These are phyloP conservation scores for Calidris pygmaea DNA, from an alignment of 2,113 vertebrate species.

Conservation along the genomic window DNA sequence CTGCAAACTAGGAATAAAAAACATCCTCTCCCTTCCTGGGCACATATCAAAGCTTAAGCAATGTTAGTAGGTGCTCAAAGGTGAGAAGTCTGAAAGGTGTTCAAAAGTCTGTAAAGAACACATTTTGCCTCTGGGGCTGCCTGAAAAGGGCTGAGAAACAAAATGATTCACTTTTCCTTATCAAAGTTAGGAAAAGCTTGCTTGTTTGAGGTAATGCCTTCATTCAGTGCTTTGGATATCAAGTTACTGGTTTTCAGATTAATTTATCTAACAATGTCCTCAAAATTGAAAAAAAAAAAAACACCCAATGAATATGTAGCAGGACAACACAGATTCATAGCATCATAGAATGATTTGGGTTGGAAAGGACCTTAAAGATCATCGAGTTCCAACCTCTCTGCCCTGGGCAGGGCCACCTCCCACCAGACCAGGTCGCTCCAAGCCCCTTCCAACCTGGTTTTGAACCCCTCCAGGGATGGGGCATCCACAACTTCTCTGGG, in stretches of 20 bases:
- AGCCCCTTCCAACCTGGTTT: not conserved
- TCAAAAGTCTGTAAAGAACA: not conserved
- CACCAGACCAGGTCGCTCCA: not conserved
- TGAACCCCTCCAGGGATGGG: not conserved
- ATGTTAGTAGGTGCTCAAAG: not conserved
- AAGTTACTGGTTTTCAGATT: not conserved
- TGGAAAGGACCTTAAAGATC: not conserved
- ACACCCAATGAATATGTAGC: fast-evolving
- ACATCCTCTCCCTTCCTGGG: not conserved
- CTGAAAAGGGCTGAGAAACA: not conserved
- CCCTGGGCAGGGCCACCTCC: not conserved
- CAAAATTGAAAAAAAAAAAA: not conserved
- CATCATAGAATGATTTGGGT: not conserved
- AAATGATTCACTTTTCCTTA: not conserved
- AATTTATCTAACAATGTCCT: not conserved
- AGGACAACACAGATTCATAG: not conserved
- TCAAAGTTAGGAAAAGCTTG: not conserved
- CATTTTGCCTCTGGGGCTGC: not conserved
- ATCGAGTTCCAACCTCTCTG: not conserved
- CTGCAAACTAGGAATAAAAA: not conserved
- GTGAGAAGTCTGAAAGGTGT: not conserved
- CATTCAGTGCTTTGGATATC: not conserved
- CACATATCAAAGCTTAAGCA: not conserved
- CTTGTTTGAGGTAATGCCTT: not conserved
- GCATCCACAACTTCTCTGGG: not conserved